A percentile compares a stretch with the other conserved stretches of the same genome.
Conservation (phyloP, 2,797 vertebrate genomes). For the Artibeus lituratus region DNA sequence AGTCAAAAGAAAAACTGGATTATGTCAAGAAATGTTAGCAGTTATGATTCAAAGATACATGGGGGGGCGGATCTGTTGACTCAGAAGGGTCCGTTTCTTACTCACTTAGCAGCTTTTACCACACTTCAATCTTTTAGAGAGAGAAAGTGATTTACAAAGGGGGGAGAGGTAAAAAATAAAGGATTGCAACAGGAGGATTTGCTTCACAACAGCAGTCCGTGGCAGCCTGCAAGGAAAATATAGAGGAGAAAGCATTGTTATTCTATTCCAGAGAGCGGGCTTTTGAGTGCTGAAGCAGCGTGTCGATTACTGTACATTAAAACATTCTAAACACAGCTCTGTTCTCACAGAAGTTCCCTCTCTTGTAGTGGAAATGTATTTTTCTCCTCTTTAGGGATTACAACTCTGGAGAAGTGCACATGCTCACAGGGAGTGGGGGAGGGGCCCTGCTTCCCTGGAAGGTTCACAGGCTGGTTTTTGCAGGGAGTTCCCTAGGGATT, state of each 20-base stretch:
- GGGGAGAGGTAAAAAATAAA: constrained; percentile 66
- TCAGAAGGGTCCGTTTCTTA: constrained; percentile 55
- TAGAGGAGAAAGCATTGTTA: constrained; percentile 57
- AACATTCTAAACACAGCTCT: constrained; percentile 62
- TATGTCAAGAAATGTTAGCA: constrained; percentile 45
- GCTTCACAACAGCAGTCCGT: constrained; percentile 62
- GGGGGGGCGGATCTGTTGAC: constrained; percentile 43
- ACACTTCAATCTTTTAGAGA: constrained; percentile 56
- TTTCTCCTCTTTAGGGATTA: constrained; percentile 46
- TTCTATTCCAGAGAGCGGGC: constrained; percentile 45
- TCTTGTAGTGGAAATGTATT: constrained; percentile 59
- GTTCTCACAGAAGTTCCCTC: constrained; percentile 40
- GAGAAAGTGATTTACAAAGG: constrained; percentile 49
- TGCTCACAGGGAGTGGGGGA: not conserved
- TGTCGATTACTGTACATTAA: constrained; percentile 71
- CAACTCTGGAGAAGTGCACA: not conserved
- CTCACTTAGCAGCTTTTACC: constrained; percentile 63
- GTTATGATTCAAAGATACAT: constrained; percentile 55
- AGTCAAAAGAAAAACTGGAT: constrained; percentile 23
- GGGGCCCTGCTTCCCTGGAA: not conserved
- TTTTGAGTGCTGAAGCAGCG: constrained; percentile 62
- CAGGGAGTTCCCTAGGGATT: not conserved
- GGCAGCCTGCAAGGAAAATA: constrained; percentile 64
- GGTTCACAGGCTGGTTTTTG: not conserved
- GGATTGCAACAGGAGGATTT: constrained; percentile 65